phyloP scores from a whole-genome alignment of 2,888 invertebrate species.

The Nipponacmea schrenckii region DNA sequence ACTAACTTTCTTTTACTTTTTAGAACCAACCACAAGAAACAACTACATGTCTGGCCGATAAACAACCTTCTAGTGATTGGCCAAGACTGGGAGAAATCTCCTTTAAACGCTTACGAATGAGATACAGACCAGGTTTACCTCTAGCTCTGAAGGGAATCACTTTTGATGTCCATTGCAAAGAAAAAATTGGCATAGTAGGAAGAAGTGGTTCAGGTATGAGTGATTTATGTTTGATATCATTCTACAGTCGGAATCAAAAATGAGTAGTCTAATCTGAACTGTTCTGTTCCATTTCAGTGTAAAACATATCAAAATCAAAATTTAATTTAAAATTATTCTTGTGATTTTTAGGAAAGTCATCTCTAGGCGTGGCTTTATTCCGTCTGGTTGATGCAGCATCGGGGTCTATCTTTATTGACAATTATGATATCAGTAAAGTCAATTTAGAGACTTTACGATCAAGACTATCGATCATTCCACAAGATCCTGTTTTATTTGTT shows the following conservation, averaged over 20 bases:
- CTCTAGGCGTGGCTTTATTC: constrained; percentile 73
- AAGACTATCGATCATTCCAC: constrained; percentile 71
- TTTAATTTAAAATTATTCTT: background rate
- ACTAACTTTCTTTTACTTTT: constrained; percentile 9
- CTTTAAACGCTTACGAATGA: constrained; percentile 56
- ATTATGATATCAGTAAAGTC: constrained; percentile 70
- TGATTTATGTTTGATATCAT: too few relatives aligned
- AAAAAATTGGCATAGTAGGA: constrained; percentile 75
- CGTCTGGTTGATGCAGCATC: constrained; percentile 72
- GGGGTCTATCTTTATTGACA: constrained; percentile 72
- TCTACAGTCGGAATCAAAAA: too few relatives aligned
- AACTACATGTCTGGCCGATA: constrained; percentile 49
- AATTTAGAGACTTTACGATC: constrained; percentile 71
- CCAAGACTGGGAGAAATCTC: constrained; percentile 55
- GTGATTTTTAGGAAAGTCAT: constrained; percentile 71
- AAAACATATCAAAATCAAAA: too few relatives aligned
- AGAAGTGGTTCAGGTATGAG: constrained; percentile 71
- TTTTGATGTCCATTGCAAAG: constrained; percentile 71
- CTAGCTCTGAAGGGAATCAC: constrained; percentile 72
- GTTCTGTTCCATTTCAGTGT: too few relatives aligned
- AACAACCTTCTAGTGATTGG: constrained; percentile 64
- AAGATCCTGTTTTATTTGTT: constrained; percentile 75
- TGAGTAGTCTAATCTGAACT: too few relatives aligned
- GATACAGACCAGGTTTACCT: constrained; percentile 57
- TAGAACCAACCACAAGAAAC: constrained; percentile 62